Conservation (phyloP, 2,113 vertebrate genomes). For the Drymodes brunneopygia region DNA sequence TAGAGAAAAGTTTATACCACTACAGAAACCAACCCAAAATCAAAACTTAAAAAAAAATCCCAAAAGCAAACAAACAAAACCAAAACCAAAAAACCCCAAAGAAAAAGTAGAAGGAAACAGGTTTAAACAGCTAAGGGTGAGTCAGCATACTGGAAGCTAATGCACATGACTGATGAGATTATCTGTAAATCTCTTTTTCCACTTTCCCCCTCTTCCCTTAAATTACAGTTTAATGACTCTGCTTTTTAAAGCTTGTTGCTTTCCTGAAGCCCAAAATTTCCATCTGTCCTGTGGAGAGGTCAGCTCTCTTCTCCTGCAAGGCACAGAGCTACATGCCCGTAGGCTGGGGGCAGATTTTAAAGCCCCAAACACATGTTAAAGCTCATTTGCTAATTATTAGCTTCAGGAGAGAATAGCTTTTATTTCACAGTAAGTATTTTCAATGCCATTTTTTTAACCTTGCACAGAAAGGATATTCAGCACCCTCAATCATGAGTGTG, state of each 20-base stretch:
- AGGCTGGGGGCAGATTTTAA: background rate
- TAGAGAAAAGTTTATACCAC: background rate
- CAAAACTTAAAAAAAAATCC: background rate
- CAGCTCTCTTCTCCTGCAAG: background rate
- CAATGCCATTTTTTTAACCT: background rate
- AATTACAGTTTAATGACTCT: constrained; percentile 32
- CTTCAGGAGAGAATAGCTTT: background rate
- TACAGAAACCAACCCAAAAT: background rate
- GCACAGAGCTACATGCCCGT: rapidly evolving
- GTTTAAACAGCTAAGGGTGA: constrained; percentile 23
- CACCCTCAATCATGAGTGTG: background rate
- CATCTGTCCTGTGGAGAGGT: background rate
- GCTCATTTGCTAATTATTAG: background rate
- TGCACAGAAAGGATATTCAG: background rate
- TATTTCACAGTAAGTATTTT: background rate
- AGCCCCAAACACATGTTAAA: background rate
- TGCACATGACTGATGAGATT: constrained; percentile 25
- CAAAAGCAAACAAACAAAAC: background rate
- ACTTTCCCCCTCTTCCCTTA: background rate
- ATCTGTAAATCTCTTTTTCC: constrained; percentile 36
- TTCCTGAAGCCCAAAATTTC: background rate
- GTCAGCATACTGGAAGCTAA: constrained; percentile 38
- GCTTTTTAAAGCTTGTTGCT: background rate
- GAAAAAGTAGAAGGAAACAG: background rate
- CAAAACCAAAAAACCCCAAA: background rate